Percentiles rank a stretch among this genome's conserved stretches.
These are phyloP conservation scores for Chrosomus eos DNA, from an alignment of 2,797 vertebrate species.

Conservation along the genomic window DNA sequence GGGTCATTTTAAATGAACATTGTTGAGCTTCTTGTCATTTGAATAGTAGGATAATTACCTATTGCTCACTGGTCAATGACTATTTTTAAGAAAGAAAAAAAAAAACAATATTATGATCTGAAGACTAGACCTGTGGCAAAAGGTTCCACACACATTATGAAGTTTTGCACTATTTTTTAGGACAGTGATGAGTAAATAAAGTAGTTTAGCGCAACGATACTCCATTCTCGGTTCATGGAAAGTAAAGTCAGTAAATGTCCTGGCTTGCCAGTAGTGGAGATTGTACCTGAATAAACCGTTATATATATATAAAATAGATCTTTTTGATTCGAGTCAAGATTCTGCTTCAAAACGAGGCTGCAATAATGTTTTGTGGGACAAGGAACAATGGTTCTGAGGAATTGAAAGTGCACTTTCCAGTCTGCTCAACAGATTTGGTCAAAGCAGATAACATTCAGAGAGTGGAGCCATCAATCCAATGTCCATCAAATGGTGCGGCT, in stretches of 20 bases:
- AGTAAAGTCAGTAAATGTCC: background rate
- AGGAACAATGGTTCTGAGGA: constrained; percentile 28
- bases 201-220: background rate
- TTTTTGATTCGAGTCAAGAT: constrained; percentile 21
- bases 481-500: constrained; percentile 38
- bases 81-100: constrained; percentile 18
- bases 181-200: constrained; percentile 17
- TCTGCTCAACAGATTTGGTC: constrained; percentile 41
- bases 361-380: constrained; percentile 21
- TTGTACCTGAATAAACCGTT: background rate
- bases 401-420: constrained; percentile 36
- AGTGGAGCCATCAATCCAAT: constrained; percentile 18
- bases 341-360: constrained; percentile 15
- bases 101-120: constrained; percentile 16
- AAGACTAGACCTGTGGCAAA: background rate
- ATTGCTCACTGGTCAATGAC: constrained; percentile 39
- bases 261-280: constrained; percentile 14
- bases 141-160: background rate
- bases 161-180: background rate
- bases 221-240: background rate
- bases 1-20: constrained; percentile 54
- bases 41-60: constrained; percentile 53
- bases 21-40: constrained; percentile 53
- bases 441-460: constrained; percentile 37
- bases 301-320: background rate